Percentiles rank a stretch among this genome's conserved stretches.
Conservation (phyloP, 2,888 invertebrate genomes). For the Plusia festucae region DNA sequence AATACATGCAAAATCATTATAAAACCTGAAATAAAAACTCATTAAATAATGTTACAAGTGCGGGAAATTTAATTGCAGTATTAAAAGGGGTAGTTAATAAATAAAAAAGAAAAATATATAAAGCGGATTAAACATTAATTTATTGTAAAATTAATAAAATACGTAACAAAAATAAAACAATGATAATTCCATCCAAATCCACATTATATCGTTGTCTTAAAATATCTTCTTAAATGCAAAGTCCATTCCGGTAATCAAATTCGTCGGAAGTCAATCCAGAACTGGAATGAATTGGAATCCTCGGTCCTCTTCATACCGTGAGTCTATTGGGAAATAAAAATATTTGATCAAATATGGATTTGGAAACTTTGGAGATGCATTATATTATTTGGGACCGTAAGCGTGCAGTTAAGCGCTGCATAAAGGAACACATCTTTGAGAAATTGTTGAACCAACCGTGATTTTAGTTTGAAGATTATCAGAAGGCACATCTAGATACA, state of each 20-base stretch:
- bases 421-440: conserved; percentile 20
- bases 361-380: conserved; percentile 66
- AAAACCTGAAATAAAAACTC: background rate
- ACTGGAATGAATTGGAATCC: conserved; percentile 55
- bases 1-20: conserved; percentile 20
- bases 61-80: background rate
- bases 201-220: conserved; percentile 69
- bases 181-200: conserved; percentile 80
- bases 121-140: conserved; percentile 77
- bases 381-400: conserved; percentile 35
- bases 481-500: background rate
- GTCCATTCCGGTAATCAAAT: conserved; percentile 69
- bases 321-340: conserved; percentile 86
- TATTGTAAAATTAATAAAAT: conserved; percentile 72
- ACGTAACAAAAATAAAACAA: conserved; percentile 71
- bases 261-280: conserved; percentile 66
- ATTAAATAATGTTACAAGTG: background rate
- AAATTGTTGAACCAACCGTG: conserved; percentile 18
- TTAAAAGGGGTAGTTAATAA: conserved; percentile 28
- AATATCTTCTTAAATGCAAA: conserved; percentile 82
- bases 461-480: background rate
- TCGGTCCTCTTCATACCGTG: conserved; percentile 83
- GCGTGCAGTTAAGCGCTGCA: conserved; percentile 48
- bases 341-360: conserved; percentile 83
- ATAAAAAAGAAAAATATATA: conserved; percentile 63